Evolutionary conservation across 1,140 invertebrate genomes (phyloP).

Genomic region (Uloborus diversus): DNA sequence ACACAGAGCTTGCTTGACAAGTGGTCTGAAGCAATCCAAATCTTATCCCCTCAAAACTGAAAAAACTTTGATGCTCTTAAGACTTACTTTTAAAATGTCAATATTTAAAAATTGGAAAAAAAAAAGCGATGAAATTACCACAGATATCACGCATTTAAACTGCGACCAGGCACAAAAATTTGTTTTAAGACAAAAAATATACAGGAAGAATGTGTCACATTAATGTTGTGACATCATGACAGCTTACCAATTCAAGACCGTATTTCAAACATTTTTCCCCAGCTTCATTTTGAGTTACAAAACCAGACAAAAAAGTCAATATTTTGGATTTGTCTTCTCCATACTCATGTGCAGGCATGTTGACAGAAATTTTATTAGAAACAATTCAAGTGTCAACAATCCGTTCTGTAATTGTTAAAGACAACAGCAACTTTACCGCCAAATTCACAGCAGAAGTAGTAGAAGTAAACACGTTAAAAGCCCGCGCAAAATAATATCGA

Average conservation of each 20-base stretch:
- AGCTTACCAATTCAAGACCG: constrained; percentile 4
- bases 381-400: no score
- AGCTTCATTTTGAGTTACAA: background rate
- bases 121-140: background rate
- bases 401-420: no score
- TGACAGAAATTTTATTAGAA: no score
- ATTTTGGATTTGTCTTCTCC: no score
- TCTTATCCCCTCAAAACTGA: background rate
- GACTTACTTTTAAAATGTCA: background rate
- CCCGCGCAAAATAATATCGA: no score
- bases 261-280: constrained; percentile 30
- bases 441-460: no score
- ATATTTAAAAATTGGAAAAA: background rate
- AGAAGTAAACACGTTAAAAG: no score
- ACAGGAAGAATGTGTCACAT: background rate
- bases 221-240: no score
- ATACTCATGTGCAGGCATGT: no score
- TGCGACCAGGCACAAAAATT: background rate
- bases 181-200: background rate
- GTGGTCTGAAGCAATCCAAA: no score
- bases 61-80: background rate
- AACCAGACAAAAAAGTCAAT: constrained; percentile 4
- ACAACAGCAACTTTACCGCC: no score
- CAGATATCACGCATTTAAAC: background rate
- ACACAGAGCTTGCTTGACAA: no score